Evolutionary conservation across 2,113 vertebrate genomes (phyloP).

Genomic region (rabbit (Oryctolagus cuniculus)): DNA sequence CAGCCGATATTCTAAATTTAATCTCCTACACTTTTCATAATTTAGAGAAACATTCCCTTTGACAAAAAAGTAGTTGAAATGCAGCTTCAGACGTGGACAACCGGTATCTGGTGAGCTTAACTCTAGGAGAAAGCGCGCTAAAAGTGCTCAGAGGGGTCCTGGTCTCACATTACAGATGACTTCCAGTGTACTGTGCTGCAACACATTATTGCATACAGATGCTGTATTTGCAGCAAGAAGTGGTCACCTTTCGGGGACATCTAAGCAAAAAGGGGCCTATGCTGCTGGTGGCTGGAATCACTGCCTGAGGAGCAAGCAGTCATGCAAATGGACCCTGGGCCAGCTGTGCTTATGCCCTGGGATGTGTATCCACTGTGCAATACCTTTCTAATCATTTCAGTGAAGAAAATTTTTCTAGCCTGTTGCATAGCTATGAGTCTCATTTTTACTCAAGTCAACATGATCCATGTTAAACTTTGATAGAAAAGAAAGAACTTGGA

Average conservation of each 20-base stretch:
- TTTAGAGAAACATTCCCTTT: slow-evolving; percentile 17
- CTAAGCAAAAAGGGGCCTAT: slow-evolving; percentile 20
- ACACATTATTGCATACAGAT: not conserved
- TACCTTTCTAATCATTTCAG: not conserved
- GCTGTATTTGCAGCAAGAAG: slow-evolving; percentile 20
- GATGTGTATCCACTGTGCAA: too few relatives aligned
- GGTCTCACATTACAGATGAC: not conserved
- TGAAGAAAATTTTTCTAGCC: not conserved
- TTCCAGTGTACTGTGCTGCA: not conserved
- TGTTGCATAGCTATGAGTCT: not conserved
- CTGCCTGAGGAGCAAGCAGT: not conserved
- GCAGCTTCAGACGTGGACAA: not conserved
- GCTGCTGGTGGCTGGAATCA: not conserved
- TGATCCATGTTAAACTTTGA: not conserved
- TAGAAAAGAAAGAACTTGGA: slow-evolving; percentile 22
- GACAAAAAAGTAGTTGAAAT: not conserved
- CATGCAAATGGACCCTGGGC: not conserved
- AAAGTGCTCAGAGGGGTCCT: not conserved
- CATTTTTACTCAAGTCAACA: not conserved
- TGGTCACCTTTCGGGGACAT: slow-evolving; percentile 28
- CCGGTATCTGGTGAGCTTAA: not conserved
- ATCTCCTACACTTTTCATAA: not conserved
- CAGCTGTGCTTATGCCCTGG: not conserved
- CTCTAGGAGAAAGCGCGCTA: not conserved
- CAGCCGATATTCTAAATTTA: too few relatives aligned